These are phyloP conservation scores for Ceratosolen solmsi DNA, from an alignment of 1,140 invertebrate species.

Conservation along the genomic window DNA sequence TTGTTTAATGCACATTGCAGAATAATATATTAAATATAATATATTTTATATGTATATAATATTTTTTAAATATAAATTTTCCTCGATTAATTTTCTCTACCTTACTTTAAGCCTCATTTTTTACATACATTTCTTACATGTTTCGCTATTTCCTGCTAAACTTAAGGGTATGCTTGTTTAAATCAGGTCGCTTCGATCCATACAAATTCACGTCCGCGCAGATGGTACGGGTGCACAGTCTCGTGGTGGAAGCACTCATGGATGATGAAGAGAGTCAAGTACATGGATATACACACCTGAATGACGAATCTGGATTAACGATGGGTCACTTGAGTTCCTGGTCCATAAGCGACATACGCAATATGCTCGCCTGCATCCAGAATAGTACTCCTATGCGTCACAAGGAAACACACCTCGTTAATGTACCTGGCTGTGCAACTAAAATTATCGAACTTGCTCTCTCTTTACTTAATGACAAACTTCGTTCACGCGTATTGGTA, in stretches of 20 bases:
- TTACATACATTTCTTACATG: no score
- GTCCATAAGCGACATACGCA: conserved; percentile 85
- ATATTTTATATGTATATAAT: no score
- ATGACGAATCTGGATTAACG: conserved; percentile 86
- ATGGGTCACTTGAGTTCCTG: conserved; percentile 88
- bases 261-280: conserved; percentile 88
- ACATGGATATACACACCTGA: conserved; percentile 85
- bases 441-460: conserved; percentile 86
- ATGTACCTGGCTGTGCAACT: conserved; percentile 83
- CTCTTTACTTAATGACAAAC: conserved; percentile 85
- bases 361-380: conserved; percentile 85
- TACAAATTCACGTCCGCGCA: conserved; percentile 82
- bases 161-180: neutral
- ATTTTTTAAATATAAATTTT: no score
- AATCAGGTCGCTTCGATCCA: conserved; percentile 80
- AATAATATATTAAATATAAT: no score
- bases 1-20: no score
- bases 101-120: no score
- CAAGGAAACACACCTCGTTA: conserved; percentile 88
- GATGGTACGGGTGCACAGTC: conserved; percentile 83
- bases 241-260: conserved; percentile 84
- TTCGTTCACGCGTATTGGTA: conserved; percentile 83
- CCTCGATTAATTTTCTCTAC: no score
- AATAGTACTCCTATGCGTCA: conserved; percentile 91
- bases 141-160: no score